Evolutionary conservation across 2,888 invertebrate genomes (phyloP), one percentile per base, ranked within the genome.

Genomic region (Aporophyla nigra): DNA sequence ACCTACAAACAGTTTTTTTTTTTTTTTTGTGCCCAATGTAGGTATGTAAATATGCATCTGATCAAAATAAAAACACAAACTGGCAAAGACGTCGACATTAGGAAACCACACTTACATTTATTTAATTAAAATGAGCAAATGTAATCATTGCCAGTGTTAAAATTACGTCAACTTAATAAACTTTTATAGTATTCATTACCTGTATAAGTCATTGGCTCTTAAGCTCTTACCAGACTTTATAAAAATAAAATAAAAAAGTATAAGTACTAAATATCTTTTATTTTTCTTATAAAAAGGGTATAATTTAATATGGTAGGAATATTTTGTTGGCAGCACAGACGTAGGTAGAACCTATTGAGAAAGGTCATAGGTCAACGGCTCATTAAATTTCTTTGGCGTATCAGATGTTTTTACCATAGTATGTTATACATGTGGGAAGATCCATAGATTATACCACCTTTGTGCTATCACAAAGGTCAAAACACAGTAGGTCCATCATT

Each of bases 81-180:
- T 43, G 53, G 56, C 14, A 74, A 79, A 76, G 49, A 53, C 56
- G 49, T 58, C 49, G 10, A 49, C 49, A 59, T 51, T 49, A 58
- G 61, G 53, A 78, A 74, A 71, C 59, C 70, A 73, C 67, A 78
- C 58, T 46, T 54, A 53, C 21, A 63, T 59, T 40, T 56, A 61
- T 71, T 61, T 51, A 49, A 70, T 72, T 46, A 27, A 21, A 54
- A 71, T 16, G 24, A 33, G 12, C 65, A 62, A 74, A 83, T 74
- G 54, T 71, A 70, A 67, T 80, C 43, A 73, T 56, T 63, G 40
- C 12, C 33, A 40, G 5, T 19, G 12, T n/a, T 14, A 70, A 80
- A 75, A 58, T 63, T 51, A 71, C 74, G 54, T 59, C 69, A 67
- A 67, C n/a, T 51, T 54, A 33, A 78, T 68, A 71, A 59, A 46